phyloP scores from a whole-genome alignment of 2,797 vertebrate genomes.

The Pampus argenteus region DNA sequence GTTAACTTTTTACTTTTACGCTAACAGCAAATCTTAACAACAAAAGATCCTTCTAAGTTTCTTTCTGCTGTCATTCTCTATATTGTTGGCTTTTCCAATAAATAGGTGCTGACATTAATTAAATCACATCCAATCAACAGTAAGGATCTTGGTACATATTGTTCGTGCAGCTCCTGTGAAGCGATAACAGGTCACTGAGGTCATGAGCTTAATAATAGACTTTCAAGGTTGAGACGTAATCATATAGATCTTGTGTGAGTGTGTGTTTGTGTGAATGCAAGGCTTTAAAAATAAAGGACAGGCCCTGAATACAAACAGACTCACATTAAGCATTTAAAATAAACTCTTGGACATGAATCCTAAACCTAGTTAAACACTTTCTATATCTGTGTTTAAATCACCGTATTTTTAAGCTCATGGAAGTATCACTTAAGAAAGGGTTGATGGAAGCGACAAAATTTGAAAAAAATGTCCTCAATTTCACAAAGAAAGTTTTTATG shows the following conservation, averaged over 20 bases:
- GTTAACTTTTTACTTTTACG: not conserved
- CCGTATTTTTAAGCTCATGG: no score
- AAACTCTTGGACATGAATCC: conserved; percentile 2
- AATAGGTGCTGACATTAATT: conserved; percentile 43
- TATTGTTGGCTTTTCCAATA: conserved; percentile 22
- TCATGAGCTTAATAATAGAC: conserved; percentile 11
- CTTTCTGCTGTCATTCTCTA: not conserved
- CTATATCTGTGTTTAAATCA: no score
- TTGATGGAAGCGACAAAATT: no score
- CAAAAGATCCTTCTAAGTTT: not conserved
- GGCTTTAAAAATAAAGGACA: not conserved
- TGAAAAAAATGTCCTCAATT: no score
- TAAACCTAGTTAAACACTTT: conserved; percentile 13
- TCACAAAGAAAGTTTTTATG: no score
- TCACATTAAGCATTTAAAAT: conserved; percentile 16
- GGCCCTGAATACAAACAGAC: conserved; percentile 8
- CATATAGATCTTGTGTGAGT: not conserved
- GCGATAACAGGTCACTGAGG: conserved; percentile 21
- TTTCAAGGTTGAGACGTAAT: conserved; percentile 12
- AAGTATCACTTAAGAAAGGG: no score
- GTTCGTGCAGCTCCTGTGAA: not conserved
- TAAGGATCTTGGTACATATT: conserved; percentile 5
- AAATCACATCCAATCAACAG: conserved; percentile 36
- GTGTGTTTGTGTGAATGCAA: not conserved
- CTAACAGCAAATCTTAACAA: not conserved